A percentile compares a stretch with the other conserved stretches of the same genome.
phyloP scores from a whole-genome alignment of 2,888 invertebrate genomes.

The Dicranocentrus wangi region DNA sequence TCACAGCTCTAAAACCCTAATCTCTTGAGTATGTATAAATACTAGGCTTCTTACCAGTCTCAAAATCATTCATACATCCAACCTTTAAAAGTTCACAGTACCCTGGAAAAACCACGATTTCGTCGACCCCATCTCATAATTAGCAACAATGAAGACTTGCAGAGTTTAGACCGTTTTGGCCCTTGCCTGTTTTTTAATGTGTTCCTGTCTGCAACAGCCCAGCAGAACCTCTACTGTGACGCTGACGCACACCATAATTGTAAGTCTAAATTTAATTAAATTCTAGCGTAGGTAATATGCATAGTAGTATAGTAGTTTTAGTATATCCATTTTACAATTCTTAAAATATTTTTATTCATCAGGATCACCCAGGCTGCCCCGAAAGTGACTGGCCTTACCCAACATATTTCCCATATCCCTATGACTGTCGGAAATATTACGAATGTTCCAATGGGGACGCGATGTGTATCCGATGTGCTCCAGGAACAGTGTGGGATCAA shows the following conservation, averaged over 20 bases:
- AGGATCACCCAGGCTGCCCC: background rate
- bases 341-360: background rate
- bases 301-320: background rate
- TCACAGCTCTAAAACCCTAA: too few relatives aligned
- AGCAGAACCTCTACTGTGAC: background rate
- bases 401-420: slow-evolving; percentile 25
- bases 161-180: too few relatives aligned
- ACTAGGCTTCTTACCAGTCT: too few relatives aligned
- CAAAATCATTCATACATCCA: too few relatives aligned
- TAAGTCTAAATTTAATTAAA: background rate
- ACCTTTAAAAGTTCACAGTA: too few relatives aligned
- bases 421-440: slow-evolving; percentile 27
- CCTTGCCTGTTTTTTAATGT: too few relatives aligned
- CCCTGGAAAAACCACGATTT: too few relatives aligned
- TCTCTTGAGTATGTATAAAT: too few relatives aligned
- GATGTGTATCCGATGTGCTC: slow-evolving; percentile 16
- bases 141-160: too few relatives aligned
- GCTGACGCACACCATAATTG: background rate
- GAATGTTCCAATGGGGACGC: slow-evolving; percentile 13
- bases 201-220: too few relatives aligned
- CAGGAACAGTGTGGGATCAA: slow-evolving; percentile 25
- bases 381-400: background rate
- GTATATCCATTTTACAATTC: background rate
- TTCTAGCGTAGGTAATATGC: background rate
- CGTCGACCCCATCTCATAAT: too few relatives aligned